A percentile compares a stretch with the other conserved stretches of the same genome.
These are phyloP conservation scores for Boloria euphrosyne DNA, from an alignment of 2,888 invertebrate genomes.

Conservation along the genomic window DNA sequence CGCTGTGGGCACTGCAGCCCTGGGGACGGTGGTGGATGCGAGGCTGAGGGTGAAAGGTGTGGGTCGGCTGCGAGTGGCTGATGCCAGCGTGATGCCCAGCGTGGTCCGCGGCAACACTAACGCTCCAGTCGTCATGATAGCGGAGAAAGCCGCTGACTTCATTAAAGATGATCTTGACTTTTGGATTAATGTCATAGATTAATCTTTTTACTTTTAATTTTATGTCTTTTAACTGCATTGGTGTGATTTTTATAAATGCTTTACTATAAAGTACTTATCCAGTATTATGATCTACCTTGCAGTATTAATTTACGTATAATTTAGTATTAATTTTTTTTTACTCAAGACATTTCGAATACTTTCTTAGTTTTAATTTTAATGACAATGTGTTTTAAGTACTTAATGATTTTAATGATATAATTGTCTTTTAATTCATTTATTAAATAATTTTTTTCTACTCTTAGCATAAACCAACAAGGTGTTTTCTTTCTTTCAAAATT, in stretches of 20 bases:
- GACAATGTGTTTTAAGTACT: too few species aligned
- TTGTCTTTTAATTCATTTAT: too few species aligned
- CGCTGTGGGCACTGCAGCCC: conserved; percentile 64
- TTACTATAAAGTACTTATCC: neutral
- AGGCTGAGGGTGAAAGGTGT: conserved; percentile 56
- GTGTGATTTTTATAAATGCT: neutral
- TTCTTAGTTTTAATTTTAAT: too few species aligned
- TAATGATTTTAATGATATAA: too few species aligned
- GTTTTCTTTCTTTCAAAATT: too few species aligned
- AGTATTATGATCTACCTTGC: conserved; percentile 6
- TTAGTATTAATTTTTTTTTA: too few species aligned
- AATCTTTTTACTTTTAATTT: neutral
- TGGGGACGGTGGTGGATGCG: conserved; percentile 63
- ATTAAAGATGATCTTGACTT: conserved; percentile 52
- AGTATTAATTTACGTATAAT: neutral
- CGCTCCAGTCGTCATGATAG: conserved; percentile 70
- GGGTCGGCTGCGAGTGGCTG: conserved; percentile 57
- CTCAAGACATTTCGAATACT: too few species aligned
- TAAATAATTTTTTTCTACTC: too few species aligned
- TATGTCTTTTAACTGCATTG: neutral
- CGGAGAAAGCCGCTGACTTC: conserved; percentile 64
- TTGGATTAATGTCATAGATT: neutral
- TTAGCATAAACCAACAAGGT: too few species aligned
- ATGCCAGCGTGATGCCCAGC: conserved; percentile 67
- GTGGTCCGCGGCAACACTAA: conserved; percentile 68